A percentile compares a stretch with the other conserved stretches of the same genome.
Evolutionary conservation across 2,888 invertebrate species (phyloP).

Genomic region (Drosophila mimica): DNA sequence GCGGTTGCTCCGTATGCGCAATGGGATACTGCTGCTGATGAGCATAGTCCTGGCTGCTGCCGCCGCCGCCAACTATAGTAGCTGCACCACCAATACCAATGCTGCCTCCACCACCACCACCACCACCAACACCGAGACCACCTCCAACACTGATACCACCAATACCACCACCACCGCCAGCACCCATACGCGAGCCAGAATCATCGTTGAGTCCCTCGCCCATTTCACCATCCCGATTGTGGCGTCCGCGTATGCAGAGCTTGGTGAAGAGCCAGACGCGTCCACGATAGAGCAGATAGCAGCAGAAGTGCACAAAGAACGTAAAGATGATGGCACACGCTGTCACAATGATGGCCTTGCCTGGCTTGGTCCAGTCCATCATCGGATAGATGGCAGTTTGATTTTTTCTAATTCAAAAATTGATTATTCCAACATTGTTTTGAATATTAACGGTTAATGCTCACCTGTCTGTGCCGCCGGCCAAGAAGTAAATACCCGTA

Average conservation of each 20-base stretch:
- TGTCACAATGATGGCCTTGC: conserved; percentile 87
- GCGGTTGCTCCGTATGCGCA: conserved; percentile 80
- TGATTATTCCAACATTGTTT: not conserved
- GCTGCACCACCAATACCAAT: conserved; percentile 61
- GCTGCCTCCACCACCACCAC: conserved; percentile 63
- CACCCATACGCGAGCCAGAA: conserved; percentile 82
- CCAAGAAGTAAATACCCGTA: conserved; percentile 89
- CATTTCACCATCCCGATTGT: conserved; percentile 84
- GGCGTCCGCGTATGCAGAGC: conserved; percentile 84
- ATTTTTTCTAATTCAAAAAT: conserved; percentile 86
- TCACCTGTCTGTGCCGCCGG: conserved; percentile 90
- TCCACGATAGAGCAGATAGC: conserved; percentile 86
- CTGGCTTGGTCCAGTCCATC: conserved; percentile 91
- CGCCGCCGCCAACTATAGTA: conserved; percentile 66
- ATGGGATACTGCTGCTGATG: conserved; percentile 84
- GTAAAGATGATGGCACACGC: conserved; percentile 87
- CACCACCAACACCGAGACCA: conserved; percentile 52
- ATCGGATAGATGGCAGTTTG: conserved; percentile 90
- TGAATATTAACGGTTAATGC: conserved; percentile 52
- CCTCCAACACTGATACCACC: conserved; percentile 11
- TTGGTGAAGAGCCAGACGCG: conserved; percentile 85
- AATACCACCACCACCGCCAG: conserved; percentile 62
- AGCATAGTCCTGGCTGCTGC: conserved; percentile 82
- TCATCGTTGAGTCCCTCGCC: conserved; percentile 84
- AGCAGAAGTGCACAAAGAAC: conserved; percentile 87